A percentile compares a stretch with the other conserved stretches of the same genome.
Conservation (phyloP, 2,797 vertebrate species). For the Acrossocheilus wenchowensis region DNA sequence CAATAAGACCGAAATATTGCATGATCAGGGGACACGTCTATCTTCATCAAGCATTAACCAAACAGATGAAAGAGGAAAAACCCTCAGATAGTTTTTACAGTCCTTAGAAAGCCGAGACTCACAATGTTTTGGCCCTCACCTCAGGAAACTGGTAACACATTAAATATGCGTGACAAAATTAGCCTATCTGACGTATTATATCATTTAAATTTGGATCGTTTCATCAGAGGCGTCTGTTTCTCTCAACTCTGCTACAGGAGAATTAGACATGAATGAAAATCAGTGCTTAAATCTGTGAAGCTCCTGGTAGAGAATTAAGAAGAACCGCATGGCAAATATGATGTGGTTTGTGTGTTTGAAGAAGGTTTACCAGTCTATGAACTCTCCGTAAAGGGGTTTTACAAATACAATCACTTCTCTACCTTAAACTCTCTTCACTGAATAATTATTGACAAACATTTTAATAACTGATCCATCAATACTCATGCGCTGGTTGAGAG, state of each 20-base stretch:
- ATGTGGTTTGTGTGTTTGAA: neutral
- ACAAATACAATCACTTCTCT: neutral
- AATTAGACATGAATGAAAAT: neutral
- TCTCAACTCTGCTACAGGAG: neutral
- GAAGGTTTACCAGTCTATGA: neutral
- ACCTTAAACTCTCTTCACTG: neutral
- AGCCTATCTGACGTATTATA: constrained; percentile 83
- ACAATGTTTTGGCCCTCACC: neutral
- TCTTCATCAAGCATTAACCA: constrained; percentile 11
- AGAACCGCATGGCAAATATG: neutral
- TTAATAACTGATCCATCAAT: constrained; percentile 50
- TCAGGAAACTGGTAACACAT: constrained; percentile 78
- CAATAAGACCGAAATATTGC: neutral
- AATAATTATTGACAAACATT: constrained; percentile 62
- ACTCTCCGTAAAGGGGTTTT: neutral
- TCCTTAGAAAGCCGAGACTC: constrained; percentile 1
- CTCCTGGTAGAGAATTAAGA: neutral
- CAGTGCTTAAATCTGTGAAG: neutral
- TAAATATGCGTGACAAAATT: constrained; percentile 86
- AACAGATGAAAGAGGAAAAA: constrained; percentile 24
- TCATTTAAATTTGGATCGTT: constrained; percentile 85
- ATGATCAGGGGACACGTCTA: constrained; percentile 14
- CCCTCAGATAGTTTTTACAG: neutral
- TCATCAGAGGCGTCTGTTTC: constrained; percentile 60
- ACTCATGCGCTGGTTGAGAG: neutral